phyloP scores from a whole-genome alignment of 1,140 invertebrate species.

The Zaprionus kolodkinae region DNA sequence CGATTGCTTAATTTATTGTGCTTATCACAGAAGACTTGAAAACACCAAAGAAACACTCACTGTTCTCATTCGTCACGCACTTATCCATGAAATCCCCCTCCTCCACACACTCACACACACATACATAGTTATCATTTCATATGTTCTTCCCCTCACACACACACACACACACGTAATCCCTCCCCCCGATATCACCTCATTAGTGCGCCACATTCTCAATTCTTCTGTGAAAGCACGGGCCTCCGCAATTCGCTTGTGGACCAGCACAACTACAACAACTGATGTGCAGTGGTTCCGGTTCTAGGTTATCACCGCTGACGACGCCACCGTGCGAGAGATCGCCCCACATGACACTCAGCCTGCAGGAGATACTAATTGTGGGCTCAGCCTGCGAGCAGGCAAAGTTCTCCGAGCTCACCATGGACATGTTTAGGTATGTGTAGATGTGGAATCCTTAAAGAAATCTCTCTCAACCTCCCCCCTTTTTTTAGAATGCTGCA shows the following conservation, averaged over 20 bases:
- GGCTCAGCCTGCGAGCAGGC: constrained; percentile 97
- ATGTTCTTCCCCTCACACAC: constrained; percentile 16
- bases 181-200: constrained; percentile 68
- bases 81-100: constrained; percentile 59
- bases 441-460: background rate
- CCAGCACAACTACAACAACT: constrained; percentile 82
- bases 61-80: constrained; percentile 74
- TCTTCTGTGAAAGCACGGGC: constrained; percentile 85
- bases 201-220: constrained; percentile 83
- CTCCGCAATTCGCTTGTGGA: constrained; percentile 68
- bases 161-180: constrained; percentile 16
- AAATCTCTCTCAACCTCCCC: background rate
- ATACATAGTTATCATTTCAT: constrained; percentile 4
- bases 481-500: constrained; percentile 91
- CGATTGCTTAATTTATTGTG: constrained; percentile 73
- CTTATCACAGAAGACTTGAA: constrained; percentile 84
- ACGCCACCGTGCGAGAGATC: constrained; percentile 95
- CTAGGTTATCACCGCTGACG: constrained; percentile 92
- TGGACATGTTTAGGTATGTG: constrained; percentile 95
- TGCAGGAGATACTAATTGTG: constrained; percentile 97
- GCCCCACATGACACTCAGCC: constrained; percentile 92
- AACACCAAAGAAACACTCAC: constrained; percentile 79
- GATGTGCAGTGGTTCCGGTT: constrained; percentile 84
- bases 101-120: constrained; percentile 18
- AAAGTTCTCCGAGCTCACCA: constrained; percentile 98